Evolutionary conservation across 64 coral and sea anemone species (phyloP), one percentile per base, ranked within the genome.

Genomic region (Acropora tenuis): DNA sequence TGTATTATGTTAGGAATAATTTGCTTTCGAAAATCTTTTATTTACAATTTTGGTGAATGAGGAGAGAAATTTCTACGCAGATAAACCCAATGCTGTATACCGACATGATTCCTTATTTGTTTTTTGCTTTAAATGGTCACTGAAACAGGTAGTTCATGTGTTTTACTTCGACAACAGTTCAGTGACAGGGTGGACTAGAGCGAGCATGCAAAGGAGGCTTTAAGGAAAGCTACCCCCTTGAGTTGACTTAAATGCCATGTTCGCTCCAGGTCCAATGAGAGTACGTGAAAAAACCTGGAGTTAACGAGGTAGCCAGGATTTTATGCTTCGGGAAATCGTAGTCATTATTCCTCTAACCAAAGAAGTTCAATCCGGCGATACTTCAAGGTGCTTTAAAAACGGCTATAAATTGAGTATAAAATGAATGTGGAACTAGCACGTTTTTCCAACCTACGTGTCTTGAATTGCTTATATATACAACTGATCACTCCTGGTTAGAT

Each of bases 391-490:
- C 53, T 67, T 68, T 83, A 42, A 44, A 83, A 67, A 45, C 59
- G 80, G 68, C 80, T 82, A 82, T 82, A 82, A 82, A 82, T 83
- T 68, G 47, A 60, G 44, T 67, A 44, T 46, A 47, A 63, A 83
- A 45, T 47, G 41, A 45, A 67, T 83, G 80, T 10, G 13, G 41
- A 43, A 67, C 42, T 6, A 2, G 3, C 30, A 30, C 30, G 30
- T 45, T 69, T 47, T 17, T 52, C 7, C 17, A 18, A 67, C 17
- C 10, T 74, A 41, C 53, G 2, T 16, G 50, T 80, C 50, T 47
- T 16, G 9, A 63, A 63, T 44, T 41, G 12, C 73, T 47, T 67
- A 9, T 83, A 83, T 83, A n/a, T 83, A 83, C 80, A 83, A 83
- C 58, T 67, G 40, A 4, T 55, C 9, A 53, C 50, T 59, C 41